Evolutionary conservation across 2,888 invertebrate genomes (phyloP).

Genomic region (Tachina grossa): DNA sequence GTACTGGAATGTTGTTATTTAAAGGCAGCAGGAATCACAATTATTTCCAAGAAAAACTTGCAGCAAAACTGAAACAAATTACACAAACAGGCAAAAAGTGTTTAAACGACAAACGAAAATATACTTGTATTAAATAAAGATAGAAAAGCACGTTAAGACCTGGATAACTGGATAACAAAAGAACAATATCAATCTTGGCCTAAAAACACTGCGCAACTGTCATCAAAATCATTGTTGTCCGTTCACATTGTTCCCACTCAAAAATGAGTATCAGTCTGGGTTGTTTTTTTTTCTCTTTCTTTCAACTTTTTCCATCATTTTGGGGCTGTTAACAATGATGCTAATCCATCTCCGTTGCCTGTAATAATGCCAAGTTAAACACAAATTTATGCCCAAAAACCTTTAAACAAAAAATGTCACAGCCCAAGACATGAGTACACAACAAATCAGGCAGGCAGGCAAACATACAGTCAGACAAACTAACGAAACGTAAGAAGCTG

Average conservation of each 20-base stretch:
- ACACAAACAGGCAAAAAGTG: slow-evolving; percentile 55
- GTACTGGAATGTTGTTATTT: slow-evolving; percentile 80
- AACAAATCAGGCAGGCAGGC: slow-evolving; percentile 15
- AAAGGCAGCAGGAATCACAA: slow-evolving; percentile 79
- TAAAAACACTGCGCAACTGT: slow-evolving; percentile 70
- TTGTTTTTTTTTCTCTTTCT: not conserved
- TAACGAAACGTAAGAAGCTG: not conserved
- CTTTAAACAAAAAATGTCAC: slow-evolving; percentile 69
- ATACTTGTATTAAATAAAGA: slow-evolving; percentile 52
- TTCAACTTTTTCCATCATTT: slow-evolving; percentile 37
- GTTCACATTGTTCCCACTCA: slow-evolving; percentile 79
- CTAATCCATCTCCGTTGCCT: slow-evolving; percentile 80
- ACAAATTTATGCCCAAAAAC: slow-evolving; percentile 71
- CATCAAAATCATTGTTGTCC: slow-evolving; percentile 78
- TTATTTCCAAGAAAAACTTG: slow-evolving; percentile 80
- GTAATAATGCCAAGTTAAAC: slow-evolving; percentile 71
- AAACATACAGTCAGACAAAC: not conserved
- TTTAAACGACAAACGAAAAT: slow-evolving; percentile 33
- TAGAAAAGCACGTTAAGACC: slow-evolving; percentile 47
- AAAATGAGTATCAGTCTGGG: slow-evolving; percentile 50
- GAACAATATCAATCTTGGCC: slow-evolving; percentile 66
- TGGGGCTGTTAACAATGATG: slow-evolving; percentile 77
- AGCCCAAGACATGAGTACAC: slow-evolving; percentile 65
- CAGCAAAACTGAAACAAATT: slow-evolving; percentile 65
- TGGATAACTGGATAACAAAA: slow-evolving; percentile 62